Base-by-base conservation (phyloP, 2,888 invertebrate genomes). In the Apamea sordens region DNA sequence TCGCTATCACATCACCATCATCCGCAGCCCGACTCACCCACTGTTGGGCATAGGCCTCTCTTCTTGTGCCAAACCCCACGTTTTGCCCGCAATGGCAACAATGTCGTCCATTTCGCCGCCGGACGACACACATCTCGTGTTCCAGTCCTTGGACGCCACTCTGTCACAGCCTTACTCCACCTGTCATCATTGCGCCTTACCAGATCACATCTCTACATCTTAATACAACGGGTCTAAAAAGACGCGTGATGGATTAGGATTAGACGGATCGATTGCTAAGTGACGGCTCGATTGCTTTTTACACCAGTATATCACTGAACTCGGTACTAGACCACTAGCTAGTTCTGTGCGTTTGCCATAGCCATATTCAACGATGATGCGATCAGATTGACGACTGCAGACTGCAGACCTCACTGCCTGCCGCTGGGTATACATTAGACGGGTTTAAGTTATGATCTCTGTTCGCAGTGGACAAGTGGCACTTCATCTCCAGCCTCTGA, bases 391-490 rank as follows among this genome's bases (percentile, higher is more conserved):
- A 13, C 21, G 67, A 44, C 67, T 65, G 28, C 47, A 69, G 32
- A 8, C 68, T 8, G 69, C 28, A 67, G 68, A 70, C 10, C 53
- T 18, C 53, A 53, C 10, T 28, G 28, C 36, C 10, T 21, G n/a
- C 53, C 21, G 21, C 44, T 18, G 64, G 21, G 47, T 28, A 24
- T 8, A 50, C 47, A 50, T 18, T 21, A 36, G 53, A 41, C 18
- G 10, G 21, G 18, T 64, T 47, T 67, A 28, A 41, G n/a, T 13
- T 11, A 24, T n/a, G 21, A 24, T 65, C n/a, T 80, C 28, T 80
- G 59, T 88, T 94, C 93, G 59, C 95, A 95, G 96, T 95, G 91
- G 94, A 96, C 93, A 94, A 95, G 88, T 95, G 94, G 94, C 95
- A 96, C 93, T 96, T 88, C 95, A 77, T 96, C 59, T 92, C 95